Conservation (phyloP, 1,140 invertebrate genomes). For the Tachypleus tridentatus region DNA sequence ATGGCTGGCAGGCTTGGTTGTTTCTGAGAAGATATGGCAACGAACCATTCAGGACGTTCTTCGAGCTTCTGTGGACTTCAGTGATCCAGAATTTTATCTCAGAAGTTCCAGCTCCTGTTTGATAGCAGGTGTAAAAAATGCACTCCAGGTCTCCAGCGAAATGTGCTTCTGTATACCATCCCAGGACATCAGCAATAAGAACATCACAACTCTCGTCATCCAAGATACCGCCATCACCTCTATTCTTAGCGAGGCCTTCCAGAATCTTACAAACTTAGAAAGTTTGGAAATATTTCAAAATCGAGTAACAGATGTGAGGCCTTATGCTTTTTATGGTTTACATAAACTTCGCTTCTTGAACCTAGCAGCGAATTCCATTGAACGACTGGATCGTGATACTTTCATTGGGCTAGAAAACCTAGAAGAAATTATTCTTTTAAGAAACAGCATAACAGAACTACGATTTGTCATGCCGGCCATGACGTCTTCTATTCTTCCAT, state of each 20-base stretch:
- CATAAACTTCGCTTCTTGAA: background rate
- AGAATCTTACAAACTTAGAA: background rate
- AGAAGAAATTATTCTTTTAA: conserved; percentile 5
- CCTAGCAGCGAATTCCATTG: background rate
- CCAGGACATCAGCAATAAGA: background rate
- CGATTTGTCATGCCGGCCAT: background rate
- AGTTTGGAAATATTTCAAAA: background rate
- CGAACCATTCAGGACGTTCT: too few relatives aligned
- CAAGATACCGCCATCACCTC: background rate
- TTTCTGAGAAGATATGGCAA: too few relatives aligned
- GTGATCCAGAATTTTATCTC: too few relatives aligned
- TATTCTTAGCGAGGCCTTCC: background rate
- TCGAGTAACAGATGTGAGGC: background rate
- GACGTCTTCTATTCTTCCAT: background rate
- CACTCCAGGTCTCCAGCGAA: too few relatives aligned
- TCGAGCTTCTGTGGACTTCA: too few relatives aligned
- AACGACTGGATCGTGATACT: conserved; percentile 1
- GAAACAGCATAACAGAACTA: background rate
- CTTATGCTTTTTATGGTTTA: background rate
- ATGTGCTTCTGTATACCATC: too few relatives aligned
- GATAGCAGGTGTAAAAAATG: too few relatives aligned
- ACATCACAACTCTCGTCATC: background rate
- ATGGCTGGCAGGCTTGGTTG: too few relatives aligned
- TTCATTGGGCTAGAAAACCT: conserved; percentile 15
- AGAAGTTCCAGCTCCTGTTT: too few relatives aligned